Evolutionary conservation across 2,888 invertebrate species (phyloP).

Genomic region (Acleris literana): DNA sequence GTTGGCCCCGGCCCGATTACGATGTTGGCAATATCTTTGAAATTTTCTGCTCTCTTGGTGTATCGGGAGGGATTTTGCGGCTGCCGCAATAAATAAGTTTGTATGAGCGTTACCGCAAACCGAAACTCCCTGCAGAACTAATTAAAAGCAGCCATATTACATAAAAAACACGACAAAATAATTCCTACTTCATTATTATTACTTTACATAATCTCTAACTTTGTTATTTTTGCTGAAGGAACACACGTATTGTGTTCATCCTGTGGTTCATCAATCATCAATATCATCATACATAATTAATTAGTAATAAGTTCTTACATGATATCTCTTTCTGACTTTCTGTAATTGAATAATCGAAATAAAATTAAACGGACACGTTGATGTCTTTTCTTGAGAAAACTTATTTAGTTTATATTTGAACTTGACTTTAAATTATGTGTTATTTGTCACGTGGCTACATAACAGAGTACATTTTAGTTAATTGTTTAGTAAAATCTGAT

Average conservation of each 20-base stretch:
- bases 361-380: conserved; percentile 49
- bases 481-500: background rate
- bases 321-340: no score
- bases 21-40: conserved; percentile 77
- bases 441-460: no score
- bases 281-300: no score
- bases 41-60: conserved; percentile 75
- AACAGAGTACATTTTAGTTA: no score
- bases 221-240: no score
- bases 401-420: conserved; percentile 16
- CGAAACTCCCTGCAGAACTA: conserved; percentile 9
- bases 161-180: no score
- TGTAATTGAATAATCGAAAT: no score
- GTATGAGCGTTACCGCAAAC: conserved; percentile 19
- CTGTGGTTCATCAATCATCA: no score
- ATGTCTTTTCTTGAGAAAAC: conserved; percentile 55
- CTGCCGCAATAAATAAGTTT: conserved; percentile 33
- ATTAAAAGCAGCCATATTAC: conserved; percentile 11
- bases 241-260: no score
- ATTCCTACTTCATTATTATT: no score
- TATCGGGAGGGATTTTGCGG: conserved; percentile 42
- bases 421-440: background rate
- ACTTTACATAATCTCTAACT: no score
- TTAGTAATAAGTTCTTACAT: no score
- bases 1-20: conserved; percentile 75